phyloP scores from a whole-genome alignment of 2,113 vertebrate species.

The Chloropsis hardwickii region DNA sequence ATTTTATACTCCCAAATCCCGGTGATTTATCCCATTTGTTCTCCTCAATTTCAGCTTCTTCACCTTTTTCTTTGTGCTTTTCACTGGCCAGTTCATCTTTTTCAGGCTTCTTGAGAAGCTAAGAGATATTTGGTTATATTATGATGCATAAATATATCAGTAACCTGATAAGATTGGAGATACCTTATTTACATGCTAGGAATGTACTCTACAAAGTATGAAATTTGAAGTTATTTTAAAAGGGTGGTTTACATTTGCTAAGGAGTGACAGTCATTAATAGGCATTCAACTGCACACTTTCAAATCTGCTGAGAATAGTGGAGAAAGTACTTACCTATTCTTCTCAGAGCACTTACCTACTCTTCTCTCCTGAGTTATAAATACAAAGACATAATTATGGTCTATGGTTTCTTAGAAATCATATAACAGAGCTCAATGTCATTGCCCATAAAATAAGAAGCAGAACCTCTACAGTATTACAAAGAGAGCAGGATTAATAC shows the following conservation, averaged over 20 bases:
- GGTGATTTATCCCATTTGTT: conserved; percentile 80
- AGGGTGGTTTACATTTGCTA: neutral
- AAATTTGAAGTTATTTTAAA: neutral
- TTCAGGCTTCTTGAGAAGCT: conserved; percentile 97
- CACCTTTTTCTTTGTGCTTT: conserved; percentile 84
- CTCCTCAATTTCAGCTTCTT: conserved; percentile 79
- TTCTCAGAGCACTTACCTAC: neutral
- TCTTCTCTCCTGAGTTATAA: neutral
- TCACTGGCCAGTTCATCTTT: conserved; percentile 85
- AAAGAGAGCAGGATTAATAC: neutral
- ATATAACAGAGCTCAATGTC: neutral
- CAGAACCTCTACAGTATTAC: neutral
- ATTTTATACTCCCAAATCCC: conserved; percentile 71
- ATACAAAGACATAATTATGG: neutral
- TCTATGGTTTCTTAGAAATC: neutral
- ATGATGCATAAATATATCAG: neutral
- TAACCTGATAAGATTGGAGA: neutral
- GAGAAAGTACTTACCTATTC: conserved; percentile 9
- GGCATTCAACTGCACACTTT: neutral
- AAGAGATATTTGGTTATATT: conserved; percentile 46
- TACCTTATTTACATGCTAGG: neutral
- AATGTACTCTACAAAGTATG: neutral
- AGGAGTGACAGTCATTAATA: neutral
- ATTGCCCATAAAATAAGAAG: neutral
- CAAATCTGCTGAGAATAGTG: neutral